phyloP scores from a whole-genome alignment of 2,888 invertebrate species.

The Tetrapedia diversipes region DNA sequence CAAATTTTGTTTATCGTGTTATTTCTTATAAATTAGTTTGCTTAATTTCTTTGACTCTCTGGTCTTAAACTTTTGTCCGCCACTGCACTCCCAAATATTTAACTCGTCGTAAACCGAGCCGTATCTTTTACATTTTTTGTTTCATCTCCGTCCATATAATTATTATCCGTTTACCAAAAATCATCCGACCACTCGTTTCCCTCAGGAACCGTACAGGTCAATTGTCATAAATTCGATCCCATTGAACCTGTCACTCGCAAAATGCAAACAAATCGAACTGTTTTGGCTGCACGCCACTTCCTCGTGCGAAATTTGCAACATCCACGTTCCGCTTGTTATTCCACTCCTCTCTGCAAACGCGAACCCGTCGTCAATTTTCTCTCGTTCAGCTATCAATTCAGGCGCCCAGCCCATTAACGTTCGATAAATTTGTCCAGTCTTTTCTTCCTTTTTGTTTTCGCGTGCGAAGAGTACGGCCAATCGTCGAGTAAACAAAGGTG shows the following conservation, averaged over 20 bases:
- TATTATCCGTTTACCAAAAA: not conserved
- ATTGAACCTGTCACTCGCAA: not conserved
- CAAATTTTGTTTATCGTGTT: too few species aligned
- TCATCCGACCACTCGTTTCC: not conserved
- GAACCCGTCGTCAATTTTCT: too few species aligned
- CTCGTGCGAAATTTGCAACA: slow-evolving; percentile 6
- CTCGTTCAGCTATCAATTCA: not conserved
- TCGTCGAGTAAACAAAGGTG: too few species aligned
- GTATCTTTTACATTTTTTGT: too few species aligned
- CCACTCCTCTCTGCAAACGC: not conserved
- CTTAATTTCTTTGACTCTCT: too few species aligned
- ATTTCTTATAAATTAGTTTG: too few species aligned
- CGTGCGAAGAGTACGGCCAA: too few species aligned
- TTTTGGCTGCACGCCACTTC: slow-evolving; percentile 14
- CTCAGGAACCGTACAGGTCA: not conserved
- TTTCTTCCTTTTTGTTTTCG: too few species aligned
- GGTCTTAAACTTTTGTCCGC: too few species aligned
- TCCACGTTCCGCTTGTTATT: not conserved
- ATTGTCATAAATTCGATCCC: not conserved
- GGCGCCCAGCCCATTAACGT: not conserved
- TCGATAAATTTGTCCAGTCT: not conserved
- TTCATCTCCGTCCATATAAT: not conserved
- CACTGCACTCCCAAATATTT: too few species aligned
- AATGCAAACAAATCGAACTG: not conserved
- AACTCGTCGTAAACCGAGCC: too few species aligned